A percentile compares a stretch with the other conserved stretches of the same genome.
Evolutionary conservation across 2,888 invertebrate species (phyloP).

Genomic region (Halocaridina rubra): DNA sequence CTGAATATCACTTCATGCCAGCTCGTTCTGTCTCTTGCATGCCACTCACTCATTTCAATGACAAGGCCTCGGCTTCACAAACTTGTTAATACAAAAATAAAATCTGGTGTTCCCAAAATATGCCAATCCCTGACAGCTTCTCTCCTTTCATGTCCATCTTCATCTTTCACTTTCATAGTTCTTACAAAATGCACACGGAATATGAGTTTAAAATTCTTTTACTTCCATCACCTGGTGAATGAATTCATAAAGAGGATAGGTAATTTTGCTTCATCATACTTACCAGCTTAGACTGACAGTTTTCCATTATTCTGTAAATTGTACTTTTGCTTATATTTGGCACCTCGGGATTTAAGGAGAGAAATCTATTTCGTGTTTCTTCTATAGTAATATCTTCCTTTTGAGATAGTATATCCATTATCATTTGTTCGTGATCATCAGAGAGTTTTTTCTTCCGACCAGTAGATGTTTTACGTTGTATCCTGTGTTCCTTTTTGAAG

Average conservation of each 20-base stretch:
- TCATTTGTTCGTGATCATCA: slow-evolving; percentile 62
- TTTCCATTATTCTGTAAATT: slow-evolving; percentile 63
- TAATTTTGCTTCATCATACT: neutral
- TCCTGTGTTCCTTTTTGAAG: slow-evolving; percentile 62
- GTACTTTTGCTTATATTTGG: slow-evolving; percentile 63
- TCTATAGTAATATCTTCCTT: slow-evolving; percentile 63
- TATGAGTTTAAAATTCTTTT: neutral
- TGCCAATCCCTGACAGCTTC: too few relatives aligned
- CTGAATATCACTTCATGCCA: too few relatives aligned
- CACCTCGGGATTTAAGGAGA: slow-evolving; percentile 62
- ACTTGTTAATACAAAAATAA: too few relatives aligned
- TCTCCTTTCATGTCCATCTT: too few relatives aligned
- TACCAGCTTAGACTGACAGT: slow-evolving; percentile 63
- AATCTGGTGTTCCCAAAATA: too few relatives aligned
- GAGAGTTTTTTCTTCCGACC: slow-evolving; percentile 63
- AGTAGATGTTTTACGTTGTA: slow-evolving; percentile 62
- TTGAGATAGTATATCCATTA: slow-evolving; percentile 62
- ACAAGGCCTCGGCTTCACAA: too few relatives aligned
- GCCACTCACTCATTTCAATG: too few relatives aligned
- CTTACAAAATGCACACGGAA: too few relatives aligned
- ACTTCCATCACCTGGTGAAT: too few relatives aligned
- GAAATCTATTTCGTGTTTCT: slow-evolving; percentile 61
- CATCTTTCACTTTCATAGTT: too few relatives aligned
- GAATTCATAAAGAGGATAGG: too few relatives aligned
- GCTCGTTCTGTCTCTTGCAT: too few relatives aligned